phyloP scores from a whole-genome alignment of 2,888 invertebrate species.

The Anticlea derivata region DNA sequence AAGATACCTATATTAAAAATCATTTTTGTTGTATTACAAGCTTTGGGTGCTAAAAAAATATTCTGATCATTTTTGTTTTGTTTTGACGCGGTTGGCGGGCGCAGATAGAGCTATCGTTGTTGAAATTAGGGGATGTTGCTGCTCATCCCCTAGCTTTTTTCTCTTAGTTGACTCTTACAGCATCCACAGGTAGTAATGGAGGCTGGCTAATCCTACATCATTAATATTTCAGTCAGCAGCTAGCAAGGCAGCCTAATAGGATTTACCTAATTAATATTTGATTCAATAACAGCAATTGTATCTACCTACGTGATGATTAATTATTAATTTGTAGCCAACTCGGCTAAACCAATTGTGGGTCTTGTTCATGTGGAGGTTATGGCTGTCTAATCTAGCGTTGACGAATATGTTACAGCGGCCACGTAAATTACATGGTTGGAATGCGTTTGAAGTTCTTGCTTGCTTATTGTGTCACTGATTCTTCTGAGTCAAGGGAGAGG shows the following conservation, averaged over 20 bases:
- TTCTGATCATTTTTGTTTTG: too few species aligned
- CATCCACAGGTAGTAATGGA: too few species aligned
- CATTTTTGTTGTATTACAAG: too few species aligned
- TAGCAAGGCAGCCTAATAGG: constrained; percentile 17
- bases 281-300: constrained; percentile 24
- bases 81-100: too few species aligned
- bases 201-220: neutral
- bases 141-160: too few species aligned
- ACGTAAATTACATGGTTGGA: neutral
- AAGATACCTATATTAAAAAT: neutral
- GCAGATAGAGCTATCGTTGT: too few species aligned
- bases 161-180: too few species aligned
- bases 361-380: constrained; percentile 8
- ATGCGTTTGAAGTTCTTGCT: too few species aligned
- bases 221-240: constrained; percentile 15
- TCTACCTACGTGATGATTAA: constrained; percentile 16
- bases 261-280: constrained; percentile 23
- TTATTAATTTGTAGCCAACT: constrained; percentile 10
- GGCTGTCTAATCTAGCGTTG: constrained; percentile 2
- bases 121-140: too few species aligned
- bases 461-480: too few species aligned
- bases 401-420: neutral
- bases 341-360: constrained; percentile 15
- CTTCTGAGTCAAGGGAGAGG: too few species aligned
- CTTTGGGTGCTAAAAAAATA: too few species aligned